A percentile compares a stretch with the other conserved stretches of the same genome.
These are phyloP conservation scores for Ophthalmolycus amberensis DNA, from an alignment of 2,113 vertebrate species.

Conservation along the genomic window DNA sequence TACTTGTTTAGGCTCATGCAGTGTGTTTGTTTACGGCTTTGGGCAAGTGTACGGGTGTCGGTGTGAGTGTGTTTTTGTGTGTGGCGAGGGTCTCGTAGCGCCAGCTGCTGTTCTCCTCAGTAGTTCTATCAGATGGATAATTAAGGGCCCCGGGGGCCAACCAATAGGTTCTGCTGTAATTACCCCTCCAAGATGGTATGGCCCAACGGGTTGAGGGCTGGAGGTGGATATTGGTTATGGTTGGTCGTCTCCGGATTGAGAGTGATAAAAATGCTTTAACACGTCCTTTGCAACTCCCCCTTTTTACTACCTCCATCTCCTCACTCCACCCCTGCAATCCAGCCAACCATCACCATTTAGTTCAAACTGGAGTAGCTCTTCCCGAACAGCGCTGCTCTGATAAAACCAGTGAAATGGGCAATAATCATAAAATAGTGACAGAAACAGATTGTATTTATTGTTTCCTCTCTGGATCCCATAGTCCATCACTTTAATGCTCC, in stretches of 20 bases:
- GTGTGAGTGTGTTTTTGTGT: constrained; percentile 18
- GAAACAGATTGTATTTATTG: constrained; percentile 59
- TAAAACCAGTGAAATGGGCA: constrained; percentile 62
- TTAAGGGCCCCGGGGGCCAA: constrained; percentile 65
- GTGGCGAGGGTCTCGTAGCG: constrained; percentile 7
- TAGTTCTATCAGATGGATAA: constrained; percentile 66
- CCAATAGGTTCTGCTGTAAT: constrained; percentile 74
- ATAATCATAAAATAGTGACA: constrained; percentile 62
- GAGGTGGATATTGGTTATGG: constrained; percentile 63
- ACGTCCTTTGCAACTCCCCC: constrained; percentile 42
- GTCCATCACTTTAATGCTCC: constrained; percentile 20
- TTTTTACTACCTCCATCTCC: constrained; percentile 36
- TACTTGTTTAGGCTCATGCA: constrained; percentile 9
- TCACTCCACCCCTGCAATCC: constrained; percentile 56
- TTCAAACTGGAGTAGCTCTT: constrained; percentile 61
- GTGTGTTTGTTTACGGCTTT: constrained; percentile 32
- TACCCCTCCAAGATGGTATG: constrained; percentile 61
- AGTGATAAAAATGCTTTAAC: constrained; percentile 67
- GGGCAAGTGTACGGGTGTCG: background rate
- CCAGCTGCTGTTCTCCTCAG: constrained; percentile 55
- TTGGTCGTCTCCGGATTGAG: constrained; percentile 67
- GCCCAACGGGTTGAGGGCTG: constrained; percentile 53
- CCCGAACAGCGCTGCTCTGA: constrained; percentile 52
- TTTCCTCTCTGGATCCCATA: constrained; percentile 33
- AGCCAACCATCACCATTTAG: constrained; percentile 21